phyloP scores from a whole-genome alignment of 2,113 vertebrate genomes.

The Phaethornis superciliosus region DNA sequence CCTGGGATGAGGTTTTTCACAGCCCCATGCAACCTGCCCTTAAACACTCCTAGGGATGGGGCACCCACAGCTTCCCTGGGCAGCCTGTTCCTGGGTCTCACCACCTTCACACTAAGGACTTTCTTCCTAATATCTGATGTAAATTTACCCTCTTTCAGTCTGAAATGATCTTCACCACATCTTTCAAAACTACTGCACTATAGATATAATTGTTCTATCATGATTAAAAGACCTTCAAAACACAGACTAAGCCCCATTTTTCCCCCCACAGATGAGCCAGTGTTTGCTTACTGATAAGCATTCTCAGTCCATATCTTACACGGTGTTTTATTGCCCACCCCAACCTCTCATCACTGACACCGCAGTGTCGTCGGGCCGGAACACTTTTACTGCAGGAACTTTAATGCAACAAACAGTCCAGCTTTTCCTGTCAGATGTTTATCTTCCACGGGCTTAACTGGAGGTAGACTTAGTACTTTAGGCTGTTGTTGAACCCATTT shows the following conservation, averaged over 20 bases:
- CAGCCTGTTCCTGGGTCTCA: no score
- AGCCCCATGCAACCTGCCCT: no score
- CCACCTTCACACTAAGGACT: no score
- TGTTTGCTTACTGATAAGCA: not conserved
- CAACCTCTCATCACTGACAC: not conserved
- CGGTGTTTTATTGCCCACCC: accelerated
- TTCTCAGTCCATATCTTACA: not conserved
- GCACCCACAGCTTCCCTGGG: no score
- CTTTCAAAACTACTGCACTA: not conserved
- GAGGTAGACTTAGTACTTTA: not conserved
- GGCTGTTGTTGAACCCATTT: not conserved
- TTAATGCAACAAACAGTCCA: not conserved
- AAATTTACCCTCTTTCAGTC: no score
- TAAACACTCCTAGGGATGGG: no score
- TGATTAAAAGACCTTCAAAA: not conserved
- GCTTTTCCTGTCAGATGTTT: not conserved
- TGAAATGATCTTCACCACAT: not conserved
- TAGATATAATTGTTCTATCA: not conserved
- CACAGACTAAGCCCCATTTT: not conserved
- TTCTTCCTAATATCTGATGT: no score
- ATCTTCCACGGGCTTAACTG: not conserved
- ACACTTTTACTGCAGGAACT: not conserved
- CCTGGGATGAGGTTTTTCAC: no score
- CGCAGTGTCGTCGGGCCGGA: not conserved
- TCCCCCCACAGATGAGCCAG: not conserved